Evolutionary conservation across 2,888 invertebrate species (phyloP).

Genomic region (Rapana venosa): DNA sequence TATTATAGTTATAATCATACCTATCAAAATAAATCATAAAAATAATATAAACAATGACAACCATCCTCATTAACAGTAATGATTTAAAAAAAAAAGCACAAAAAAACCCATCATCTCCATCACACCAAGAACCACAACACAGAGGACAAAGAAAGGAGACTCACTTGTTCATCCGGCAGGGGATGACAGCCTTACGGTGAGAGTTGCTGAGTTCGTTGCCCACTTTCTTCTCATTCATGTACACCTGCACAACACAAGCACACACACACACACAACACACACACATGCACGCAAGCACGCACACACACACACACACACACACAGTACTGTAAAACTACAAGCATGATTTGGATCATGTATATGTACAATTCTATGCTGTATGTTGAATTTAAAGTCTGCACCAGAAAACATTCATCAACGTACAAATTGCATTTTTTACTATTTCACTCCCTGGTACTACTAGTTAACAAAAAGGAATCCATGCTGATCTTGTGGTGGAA

Average conservation of each 20-base stretch:
- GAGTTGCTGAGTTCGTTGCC: slow-evolving; percentile 73
- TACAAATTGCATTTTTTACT: too few species aligned
- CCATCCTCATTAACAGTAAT: not conserved
- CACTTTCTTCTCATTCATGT: slow-evolving; percentile 77
- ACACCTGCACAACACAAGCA: slow-evolving; percentile 65
- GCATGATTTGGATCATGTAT: too few species aligned
- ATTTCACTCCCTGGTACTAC: too few species aligned
- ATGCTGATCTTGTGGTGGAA: too few species aligned
- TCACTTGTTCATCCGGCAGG: slow-evolving; percentile 75
- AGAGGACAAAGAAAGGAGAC: slow-evolving; percentile 29
- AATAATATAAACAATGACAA: not conserved
- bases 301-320: not conserved
- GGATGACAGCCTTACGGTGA: slow-evolving; percentile 77
- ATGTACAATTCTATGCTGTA: too few species aligned
- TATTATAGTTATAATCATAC: too few species aligned
- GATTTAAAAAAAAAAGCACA: not conserved
- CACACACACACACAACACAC: not conserved
- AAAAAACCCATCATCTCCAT: not conserved
- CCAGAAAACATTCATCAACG: too few species aligned
- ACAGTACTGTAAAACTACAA: not conserved
- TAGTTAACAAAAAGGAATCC: too few species aligned
- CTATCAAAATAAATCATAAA: not conserved
- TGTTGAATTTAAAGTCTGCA: too few species aligned
- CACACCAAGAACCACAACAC: not conserved
- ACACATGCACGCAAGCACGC: not conserved